Conservation (phyloP, 2,113 vertebrate species). For the Eleginops maclovinus region DNA sequence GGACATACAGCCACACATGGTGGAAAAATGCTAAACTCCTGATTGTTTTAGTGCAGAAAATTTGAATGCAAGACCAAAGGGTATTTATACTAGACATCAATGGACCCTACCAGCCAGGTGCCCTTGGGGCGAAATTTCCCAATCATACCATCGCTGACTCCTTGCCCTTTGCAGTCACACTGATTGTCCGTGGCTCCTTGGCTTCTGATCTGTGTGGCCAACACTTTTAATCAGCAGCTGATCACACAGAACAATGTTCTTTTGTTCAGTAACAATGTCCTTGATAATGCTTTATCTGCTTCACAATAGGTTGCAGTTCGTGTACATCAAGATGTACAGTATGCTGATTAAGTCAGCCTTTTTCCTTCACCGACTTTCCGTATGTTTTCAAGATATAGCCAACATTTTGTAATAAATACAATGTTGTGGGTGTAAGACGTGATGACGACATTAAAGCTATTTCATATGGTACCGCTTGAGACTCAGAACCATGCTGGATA, state of each 20-base stretch:
- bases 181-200: background rate
- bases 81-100: background rate
- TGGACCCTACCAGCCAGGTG: background rate
- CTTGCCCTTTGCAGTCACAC: background rate
- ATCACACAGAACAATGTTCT: constrained; percentile 17
- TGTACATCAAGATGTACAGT: background rate
- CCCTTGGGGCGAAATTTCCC: background rate
- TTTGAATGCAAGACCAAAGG: background rate
- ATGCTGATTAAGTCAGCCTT: background rate
- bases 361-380: background rate
- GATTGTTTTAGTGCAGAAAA: background rate
- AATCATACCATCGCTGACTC: background rate
- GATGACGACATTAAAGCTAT: background rate
- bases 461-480: background rate
- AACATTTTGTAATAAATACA: background rate
- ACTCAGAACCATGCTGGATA: background rate
- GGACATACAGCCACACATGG: background rate
- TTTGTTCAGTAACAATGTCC: constrained; percentile 24
- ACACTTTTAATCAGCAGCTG: constrained; percentile 24
- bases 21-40: background rate
- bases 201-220: constrained; percentile 15
- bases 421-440: background rate
- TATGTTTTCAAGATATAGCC: background rate
- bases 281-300: constrained; percentile 14
- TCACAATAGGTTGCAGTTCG: constrained; percentile 3